Evolutionary conservation across 2,797 vertebrate species (phyloP).

Genomic region (Megaceryle alcyon): DNA sequence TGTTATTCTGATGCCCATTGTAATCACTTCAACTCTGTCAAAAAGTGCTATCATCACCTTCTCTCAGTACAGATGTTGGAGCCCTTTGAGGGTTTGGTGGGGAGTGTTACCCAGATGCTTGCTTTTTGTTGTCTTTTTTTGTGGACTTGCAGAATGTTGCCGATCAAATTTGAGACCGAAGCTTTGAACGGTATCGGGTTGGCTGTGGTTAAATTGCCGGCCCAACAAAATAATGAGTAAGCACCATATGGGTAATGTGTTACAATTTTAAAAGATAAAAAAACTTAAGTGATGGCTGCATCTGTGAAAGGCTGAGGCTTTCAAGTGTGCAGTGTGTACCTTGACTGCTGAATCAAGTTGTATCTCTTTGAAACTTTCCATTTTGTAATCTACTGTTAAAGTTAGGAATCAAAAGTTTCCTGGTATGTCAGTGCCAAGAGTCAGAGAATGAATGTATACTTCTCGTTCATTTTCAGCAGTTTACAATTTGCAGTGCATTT

Average conservation of each 20-base stretch:
- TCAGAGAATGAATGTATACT: neutral
- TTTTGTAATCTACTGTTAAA: slow-evolving; percentile 4
- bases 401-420: slow-evolving; percentile 13
- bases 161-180: neutral
- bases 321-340: neutral
- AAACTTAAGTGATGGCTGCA: neutral
- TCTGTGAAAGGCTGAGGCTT: slow-evolving; percentile 19
- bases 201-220: neutral
- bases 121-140: neutral
- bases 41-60: neutral
- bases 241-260: neutral
- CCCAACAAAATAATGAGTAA: neutral
- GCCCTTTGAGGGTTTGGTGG: neutral
- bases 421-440: neutral
- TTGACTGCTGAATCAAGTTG: neutral
- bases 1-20: neutral
- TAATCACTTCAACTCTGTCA: neutral
- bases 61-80: neutral
- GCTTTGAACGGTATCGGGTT: neutral
- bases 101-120: neutral
- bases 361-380: slow-evolving; percentile 25
- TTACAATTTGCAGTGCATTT: neutral
- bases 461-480: neutral
- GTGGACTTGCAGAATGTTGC: neutral
- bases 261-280: neutral